Conservation (phyloP, 2,797 vertebrate genomes). For the Poliocrania exsul region DNA sequence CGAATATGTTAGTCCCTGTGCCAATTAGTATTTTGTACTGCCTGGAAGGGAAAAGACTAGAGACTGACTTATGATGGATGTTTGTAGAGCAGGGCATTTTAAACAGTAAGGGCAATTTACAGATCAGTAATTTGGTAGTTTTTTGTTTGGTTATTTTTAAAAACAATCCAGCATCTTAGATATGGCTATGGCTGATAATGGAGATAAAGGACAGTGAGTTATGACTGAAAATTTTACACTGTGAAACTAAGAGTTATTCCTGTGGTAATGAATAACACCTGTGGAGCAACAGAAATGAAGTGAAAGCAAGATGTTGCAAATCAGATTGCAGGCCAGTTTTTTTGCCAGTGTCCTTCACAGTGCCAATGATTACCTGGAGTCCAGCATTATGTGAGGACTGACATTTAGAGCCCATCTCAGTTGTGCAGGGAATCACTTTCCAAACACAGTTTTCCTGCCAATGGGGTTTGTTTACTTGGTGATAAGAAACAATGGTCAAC, state of each 20-base stretch:
- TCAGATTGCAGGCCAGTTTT: neutral
- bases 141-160: neutral
- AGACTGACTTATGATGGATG: neutral
- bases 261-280: neutral
- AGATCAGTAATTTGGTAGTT: neutral
- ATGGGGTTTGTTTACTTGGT: slow-evolving; percentile 25
- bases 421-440: neutral
- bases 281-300: neutral
- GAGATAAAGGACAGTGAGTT: neutral
- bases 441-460: slow-evolving; percentile 30
- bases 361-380: neutral
- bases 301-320: neutral
- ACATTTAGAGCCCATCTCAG: neutral
- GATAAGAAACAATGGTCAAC: slow-evolving; percentile 50
- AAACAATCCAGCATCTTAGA: neutral
- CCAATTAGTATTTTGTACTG: neutral
- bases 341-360: neutral
- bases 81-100: neutral
- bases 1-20: neutral
- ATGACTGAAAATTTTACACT: neutral
- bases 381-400: neutral
- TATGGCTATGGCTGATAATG: neutral
- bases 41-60: neutral
- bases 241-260: neutral
- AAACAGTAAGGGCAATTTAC: neutral